Percentiles rank a stretch among this genome's conserved stretches.
These are phyloP conservation scores for Esox masquinongy DNA, from an alignment of 2,797 vertebrate genomes.

Conservation along the genomic window DNA sequence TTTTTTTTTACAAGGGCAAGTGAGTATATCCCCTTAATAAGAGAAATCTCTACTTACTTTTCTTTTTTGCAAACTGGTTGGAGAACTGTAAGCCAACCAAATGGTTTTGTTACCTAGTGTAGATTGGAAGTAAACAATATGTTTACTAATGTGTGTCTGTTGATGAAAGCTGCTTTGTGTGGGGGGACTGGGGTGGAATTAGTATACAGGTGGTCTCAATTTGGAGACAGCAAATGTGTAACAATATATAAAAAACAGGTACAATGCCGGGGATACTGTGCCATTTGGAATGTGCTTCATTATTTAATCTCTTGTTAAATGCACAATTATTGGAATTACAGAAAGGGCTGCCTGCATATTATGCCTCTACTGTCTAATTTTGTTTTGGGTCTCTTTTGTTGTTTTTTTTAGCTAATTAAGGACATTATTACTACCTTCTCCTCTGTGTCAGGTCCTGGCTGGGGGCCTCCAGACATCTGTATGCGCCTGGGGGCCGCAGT, in stretches of 20 bases:
- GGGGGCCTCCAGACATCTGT: too few relatives aligned
- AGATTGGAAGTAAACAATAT: conserved; percentile 23
- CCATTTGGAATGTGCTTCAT: too few relatives aligned
- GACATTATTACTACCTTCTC: too few relatives aligned
- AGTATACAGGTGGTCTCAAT: conserved; percentile 18
- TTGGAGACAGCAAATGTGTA: conserved; percentile 19
- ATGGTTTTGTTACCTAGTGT: conserved; percentile 18
- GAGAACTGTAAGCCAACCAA: conserved; percentile 33
- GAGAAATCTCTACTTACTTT: conserved; percentile 49
- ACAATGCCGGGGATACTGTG: too few relatives aligned
- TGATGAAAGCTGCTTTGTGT: not conserved
- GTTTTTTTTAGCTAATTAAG: conserved; percentile 21
- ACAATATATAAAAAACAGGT: too few relatives aligned
- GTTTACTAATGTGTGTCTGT: not conserved
- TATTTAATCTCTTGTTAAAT: conserved; percentile 13
- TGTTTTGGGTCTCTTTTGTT: not conserved
- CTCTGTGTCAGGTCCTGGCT: too few relatives aligned
- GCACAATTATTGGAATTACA: conserved; percentile 13
- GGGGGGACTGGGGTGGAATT: conserved; percentile 1
- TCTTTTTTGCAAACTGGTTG: conserved; percentile 18
- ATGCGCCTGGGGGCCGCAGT: too few relatives aligned
- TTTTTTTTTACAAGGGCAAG: conserved; percentile 58
- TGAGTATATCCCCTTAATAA: conserved; percentile 67
- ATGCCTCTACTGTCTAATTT: conserved; percentile 2
- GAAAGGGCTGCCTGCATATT: conserved; percentile 1